Evolutionary conservation across 2,113 vertebrate genomes (phyloP).

Genomic region (Indicator indicator): DNA sequence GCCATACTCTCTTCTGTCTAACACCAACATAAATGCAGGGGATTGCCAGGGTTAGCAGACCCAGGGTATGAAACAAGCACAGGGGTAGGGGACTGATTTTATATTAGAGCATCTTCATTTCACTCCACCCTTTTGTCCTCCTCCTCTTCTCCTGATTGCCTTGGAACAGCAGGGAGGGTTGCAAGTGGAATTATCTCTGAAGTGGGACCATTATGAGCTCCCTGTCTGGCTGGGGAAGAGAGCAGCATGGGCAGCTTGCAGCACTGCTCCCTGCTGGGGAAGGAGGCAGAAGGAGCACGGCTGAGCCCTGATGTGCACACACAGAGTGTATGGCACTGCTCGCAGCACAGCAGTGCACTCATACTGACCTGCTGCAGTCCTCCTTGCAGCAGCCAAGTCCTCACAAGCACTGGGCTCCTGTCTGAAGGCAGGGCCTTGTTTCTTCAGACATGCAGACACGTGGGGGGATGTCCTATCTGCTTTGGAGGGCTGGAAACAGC

Average conservation of each 20-base stretch:
- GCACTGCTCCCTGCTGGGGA: rapidly evolving
- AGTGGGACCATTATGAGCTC: not conserved
- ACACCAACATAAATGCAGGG: not conserved
- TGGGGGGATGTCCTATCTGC: not conserved
- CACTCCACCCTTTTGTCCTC: not conserved
- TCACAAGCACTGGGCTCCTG: rapidly evolving
- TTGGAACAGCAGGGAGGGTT: not conserved
- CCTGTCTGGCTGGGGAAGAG: not conserved
- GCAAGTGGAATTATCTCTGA: not conserved
- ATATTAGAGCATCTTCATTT: not conserved
- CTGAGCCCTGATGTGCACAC: not conserved
- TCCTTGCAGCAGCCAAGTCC: not conserved
- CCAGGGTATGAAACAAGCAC: not conserved
- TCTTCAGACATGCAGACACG: rapidly evolving
- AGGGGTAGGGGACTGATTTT: conserved; percentile 6
- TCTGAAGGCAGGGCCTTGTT: not conserved
- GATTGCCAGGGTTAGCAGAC: not conserved
- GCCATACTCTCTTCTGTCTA: not conserved
- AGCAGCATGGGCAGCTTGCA: not conserved
- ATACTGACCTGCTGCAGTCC: not conserved
- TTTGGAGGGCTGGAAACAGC: rapidly evolving
- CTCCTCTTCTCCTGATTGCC: not conserved
- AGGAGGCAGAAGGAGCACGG: rapidly evolving
- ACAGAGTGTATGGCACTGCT: rapidly evolving
- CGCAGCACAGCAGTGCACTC: rapidly evolving